Evolutionary conservation across 2,113 vertebrate genomes (phyloP), one percentile per base, ranked within the genome.

Genomic region (Loxodonta africana): DNA sequence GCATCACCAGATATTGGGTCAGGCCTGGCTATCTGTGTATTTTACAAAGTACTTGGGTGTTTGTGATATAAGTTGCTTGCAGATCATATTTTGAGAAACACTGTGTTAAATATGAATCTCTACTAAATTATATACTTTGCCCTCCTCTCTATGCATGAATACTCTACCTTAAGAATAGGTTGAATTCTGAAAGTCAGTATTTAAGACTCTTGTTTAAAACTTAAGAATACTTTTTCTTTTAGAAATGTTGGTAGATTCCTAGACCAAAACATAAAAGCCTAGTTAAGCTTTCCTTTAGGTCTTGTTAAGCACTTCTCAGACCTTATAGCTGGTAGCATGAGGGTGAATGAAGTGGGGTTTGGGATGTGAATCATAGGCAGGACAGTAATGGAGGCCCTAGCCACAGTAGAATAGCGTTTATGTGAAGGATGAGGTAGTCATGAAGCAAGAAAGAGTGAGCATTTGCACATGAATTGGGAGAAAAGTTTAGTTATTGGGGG

Each of bases 181-280:
- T 83, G 8, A 65, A 65, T 71, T 88, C 14, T 9, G 2, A 82
- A 97, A 90, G 73, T 48, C 51, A 78, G 18, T 92, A 82, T 89
- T 30, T 77, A 82, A 90, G 30, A 77, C 12, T 26, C 65, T 88
- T 63, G 28, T 81, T 96, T 76, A 62, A 69, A 95, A 53, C 46
- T 71, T 57, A 83, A 77, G 63, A 80, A 51, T 28, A 28, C 3
- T 12, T 41, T 8, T 17, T 53, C 8, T 88, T 78, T 65, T 33
- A 83, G 41, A 25, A 91, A 96, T 46, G 12, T 51, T 87, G 63
- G 44, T 28, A 74, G 93, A 82, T 91, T 85, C 33, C 88, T 88
- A 80, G 76, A 6, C 2, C 62, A 93, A 78, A 44, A 67, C 23
- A 30, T 80, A 63, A 74, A 83, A 71, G 33, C 57, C 6, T 51